Base-by-base conservation (phyloP, 1,140 invertebrate genomes). In the Littorina saxatilis region DNA sequence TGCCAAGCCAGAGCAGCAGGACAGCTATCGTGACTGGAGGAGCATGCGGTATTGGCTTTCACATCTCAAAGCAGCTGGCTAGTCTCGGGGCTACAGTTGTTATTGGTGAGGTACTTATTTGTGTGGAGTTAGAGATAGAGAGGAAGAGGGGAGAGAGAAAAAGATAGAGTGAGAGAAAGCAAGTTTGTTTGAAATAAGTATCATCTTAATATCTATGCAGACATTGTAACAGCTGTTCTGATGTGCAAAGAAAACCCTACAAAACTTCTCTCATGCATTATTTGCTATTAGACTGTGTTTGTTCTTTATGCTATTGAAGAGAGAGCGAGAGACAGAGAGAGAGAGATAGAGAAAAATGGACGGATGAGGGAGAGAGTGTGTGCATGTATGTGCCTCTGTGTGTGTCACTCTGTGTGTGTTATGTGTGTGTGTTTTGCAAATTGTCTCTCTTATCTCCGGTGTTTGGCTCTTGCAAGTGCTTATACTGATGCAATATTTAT, bases 1-100 rank as follows among this genome's bases (percentile, higher is more conserved):
- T 85, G 63, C 83, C 63, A 1, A 52, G 83, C n/a, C 84, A 87
- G 66, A 84, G 77, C 50, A 95, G 94, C 58, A 94, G 95, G 93
- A 93, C 96, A 66, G 97, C 96, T 61, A 95, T 98, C 82, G 95
- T 98, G 61, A 98, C 97, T 13, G 97, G 97, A 79, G 97, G 97
- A 17, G 95, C 96, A 39, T 93, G 96, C 85, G 97, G 97, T 27
- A 98, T 99, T 88, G 97, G 97, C 23, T 93, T 94, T n/a, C 94
- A 95, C 91, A 94, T 97, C 23, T 95, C 96, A 17, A 95, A 95
- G 90, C 95, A 95, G 91, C 92, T 98, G 29, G 90, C 97, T 35
- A 93, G 96, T 88, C 95, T 95, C 90, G 95, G 97, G 84, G 96
- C 97, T 93, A 95, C 95, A 89, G 96, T 98, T 52, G 94, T 98